phyloP scores from a whole-genome alignment of 2,888 invertebrate species.

The Sphaerophoria taeniata region DNA sequence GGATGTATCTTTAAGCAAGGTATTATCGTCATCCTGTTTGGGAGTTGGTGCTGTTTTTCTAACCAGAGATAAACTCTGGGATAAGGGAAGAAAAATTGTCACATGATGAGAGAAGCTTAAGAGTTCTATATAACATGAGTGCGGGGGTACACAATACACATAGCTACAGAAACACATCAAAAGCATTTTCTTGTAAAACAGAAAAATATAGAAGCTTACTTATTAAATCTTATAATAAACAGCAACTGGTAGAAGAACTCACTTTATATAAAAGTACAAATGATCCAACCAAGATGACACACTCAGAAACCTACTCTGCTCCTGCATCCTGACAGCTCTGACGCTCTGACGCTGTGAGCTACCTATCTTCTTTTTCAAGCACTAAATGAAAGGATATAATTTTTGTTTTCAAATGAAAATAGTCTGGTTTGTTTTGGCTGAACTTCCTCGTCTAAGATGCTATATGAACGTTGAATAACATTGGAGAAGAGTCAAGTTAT shows the following conservation, averaged over 20 bases:
- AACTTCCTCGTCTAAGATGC: constrained; percentile 33
- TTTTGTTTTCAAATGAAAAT: constrained; percentile 1
- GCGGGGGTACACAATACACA: too few species aligned
- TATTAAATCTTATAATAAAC: too few species aligned
- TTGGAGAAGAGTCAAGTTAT: constrained; percentile 38
- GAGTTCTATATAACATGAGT: not conserved
- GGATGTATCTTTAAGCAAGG: constrained; percentile 31
- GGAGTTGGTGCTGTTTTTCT: constrained; percentile 17
- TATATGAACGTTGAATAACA: constrained; percentile 39
- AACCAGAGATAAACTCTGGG: not conserved
- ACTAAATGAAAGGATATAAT: constrained; percentile 45
- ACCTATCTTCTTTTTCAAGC: constrained; percentile 2
- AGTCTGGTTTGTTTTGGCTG: not conserved
- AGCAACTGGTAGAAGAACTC: constrained; percentile 53
- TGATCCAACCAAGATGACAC: not conserved
- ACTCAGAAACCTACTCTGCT: not conserved
- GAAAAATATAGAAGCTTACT: constrained; percentile 36
- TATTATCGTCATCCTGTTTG: not conserved
- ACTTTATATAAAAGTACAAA: not conserved
- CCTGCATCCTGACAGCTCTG: not conserved
- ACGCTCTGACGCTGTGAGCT: not conserved
- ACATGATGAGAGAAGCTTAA: constrained; percentile 29
- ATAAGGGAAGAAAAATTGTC: constrained; percentile 39
- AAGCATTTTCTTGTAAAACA: constrained; percentile 46
- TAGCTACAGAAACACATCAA: constrained; percentile 35